A percentile compares a stretch with the other conserved stretches of the same genome.
phyloP scores from a whole-genome alignment of 2,797 vertebrate genomes.

The Taenioides sp. region DNA sequence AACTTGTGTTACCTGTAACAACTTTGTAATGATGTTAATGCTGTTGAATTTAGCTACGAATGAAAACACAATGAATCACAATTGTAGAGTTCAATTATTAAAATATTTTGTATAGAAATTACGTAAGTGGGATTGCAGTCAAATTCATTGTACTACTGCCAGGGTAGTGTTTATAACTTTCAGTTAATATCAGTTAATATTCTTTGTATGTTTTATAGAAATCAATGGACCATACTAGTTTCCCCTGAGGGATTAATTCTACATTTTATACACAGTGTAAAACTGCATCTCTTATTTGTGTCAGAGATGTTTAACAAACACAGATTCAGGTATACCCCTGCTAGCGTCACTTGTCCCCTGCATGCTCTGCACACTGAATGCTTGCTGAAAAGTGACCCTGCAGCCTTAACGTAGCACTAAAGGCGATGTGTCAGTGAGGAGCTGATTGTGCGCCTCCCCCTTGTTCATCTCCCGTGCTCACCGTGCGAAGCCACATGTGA shows the following conservation, averaged over 20 bases:
- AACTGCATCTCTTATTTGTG: background rate
- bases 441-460: slow-evolving; percentile 39
- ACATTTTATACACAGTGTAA: background rate
- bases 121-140: background rate
- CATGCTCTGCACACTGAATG: slow-evolving; percentile 32
- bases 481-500: slow-evolving; percentile 46
- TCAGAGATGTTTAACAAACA: background rate
- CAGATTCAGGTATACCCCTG: slow-evolving; percentile 21
- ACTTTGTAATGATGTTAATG: background rate
- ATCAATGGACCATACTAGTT: background rate
- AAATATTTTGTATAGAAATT: background rate
- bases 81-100: background rate
- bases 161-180: background rate
- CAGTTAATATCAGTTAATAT: background rate
- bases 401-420: slow-evolving; percentile 49
- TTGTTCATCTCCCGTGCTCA: slow-evolving; percentile 20
- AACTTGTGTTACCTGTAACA: slow-evolving; percentile 21
- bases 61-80: background rate
- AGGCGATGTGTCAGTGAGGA: slow-evolving; percentile 34
- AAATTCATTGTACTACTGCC: background rate
- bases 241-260: background rate
- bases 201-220: background rate
- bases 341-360: slow-evolving; percentile 11
- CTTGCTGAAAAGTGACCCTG: slow-evolving; percentile 50
- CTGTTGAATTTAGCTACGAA: background rate